phyloP scores from a whole-genome alignment of 2,888 invertebrate genomes.

The Agrilus biguttatus region DNA sequence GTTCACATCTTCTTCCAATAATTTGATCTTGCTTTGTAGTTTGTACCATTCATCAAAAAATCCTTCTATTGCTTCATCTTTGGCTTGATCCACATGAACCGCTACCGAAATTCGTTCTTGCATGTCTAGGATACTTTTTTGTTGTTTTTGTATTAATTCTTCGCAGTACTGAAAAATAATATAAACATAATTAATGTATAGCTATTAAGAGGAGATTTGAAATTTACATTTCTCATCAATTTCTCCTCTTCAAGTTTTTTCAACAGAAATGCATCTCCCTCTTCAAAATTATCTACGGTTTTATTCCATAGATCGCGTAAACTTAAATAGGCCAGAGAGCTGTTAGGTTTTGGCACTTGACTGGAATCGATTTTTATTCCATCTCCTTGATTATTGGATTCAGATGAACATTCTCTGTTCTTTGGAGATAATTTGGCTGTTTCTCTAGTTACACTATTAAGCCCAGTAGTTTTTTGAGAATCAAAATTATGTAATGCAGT shows the following conservation, averaged over 20 bases:
- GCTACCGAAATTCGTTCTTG: conserved; percentile 71
- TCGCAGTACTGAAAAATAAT: conserved; percentile 50
- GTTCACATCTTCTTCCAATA: conserved; percentile 18
- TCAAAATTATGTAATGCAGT: too few relatives aligned
- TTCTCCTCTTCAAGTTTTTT: conserved; percentile 60
- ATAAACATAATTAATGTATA: not conserved
- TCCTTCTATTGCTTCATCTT: conserved; percentile 53
- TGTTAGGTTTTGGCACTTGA: too few relatives aligned
- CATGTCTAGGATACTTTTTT: conserved; percentile 57
- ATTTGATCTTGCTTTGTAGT: conserved; percentile 23
- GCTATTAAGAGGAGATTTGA: not conserved
- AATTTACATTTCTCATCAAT: conserved; percentile 54
- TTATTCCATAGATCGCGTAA: conserved; percentile 52
- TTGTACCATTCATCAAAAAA: conserved; percentile 50
- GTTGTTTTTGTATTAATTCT: conserved; percentile 57
- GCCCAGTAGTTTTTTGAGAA: too few relatives aligned
- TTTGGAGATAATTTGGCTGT: too few relatives aligned
- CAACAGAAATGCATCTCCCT: conserved; percentile 6
- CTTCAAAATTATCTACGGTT: conserved; percentile 7
- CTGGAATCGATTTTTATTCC: too few relatives aligned
- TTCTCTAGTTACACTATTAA: too few relatives aligned
- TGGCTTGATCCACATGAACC: conserved; percentile 58
- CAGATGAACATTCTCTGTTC: too few relatives aligned
- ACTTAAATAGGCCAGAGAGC: conserved; percentile 27
- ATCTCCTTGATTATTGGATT: too few relatives aligned